Percentiles rank a stretch among this genome's conserved stretches.
Evolutionary conservation across 2,113 vertebrate species (phyloP).

Genomic region (Odocoileus hemionus): DNA sequence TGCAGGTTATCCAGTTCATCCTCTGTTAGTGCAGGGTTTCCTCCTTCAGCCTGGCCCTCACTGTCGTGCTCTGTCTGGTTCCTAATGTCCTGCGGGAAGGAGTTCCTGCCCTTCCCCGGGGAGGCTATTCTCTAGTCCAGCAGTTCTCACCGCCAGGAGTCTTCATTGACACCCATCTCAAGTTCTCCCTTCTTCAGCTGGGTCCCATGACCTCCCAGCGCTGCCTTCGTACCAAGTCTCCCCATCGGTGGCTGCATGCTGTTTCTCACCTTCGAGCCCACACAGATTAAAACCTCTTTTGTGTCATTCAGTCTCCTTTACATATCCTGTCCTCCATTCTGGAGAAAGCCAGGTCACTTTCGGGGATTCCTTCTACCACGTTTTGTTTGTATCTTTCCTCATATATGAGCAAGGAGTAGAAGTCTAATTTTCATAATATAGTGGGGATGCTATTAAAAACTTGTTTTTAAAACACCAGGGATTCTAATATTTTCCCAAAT

Average conservation of each 20-base stretch:
- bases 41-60: background rate
- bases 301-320: background rate
- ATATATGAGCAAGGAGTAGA: background rate
- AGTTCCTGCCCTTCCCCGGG: slow-evolving; percentile 35
- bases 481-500: background rate
- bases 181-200: slow-evolving; percentile 40
- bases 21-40: slow-evolving; percentile 41
- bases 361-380: background rate
- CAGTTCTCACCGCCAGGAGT: slow-evolving; percentile 46
- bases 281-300: background rate
- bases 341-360: background rate
- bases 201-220: slow-evolving; percentile 24
- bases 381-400: background rate
- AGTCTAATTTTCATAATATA: background rate
- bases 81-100: slow-evolving; percentile 17
- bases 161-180: slow-evolving; percentile 58
- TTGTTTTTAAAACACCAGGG: background rate
- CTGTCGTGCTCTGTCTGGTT: background rate
- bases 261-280: background rate
- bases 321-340: background rate
- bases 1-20: slow-evolving; percentile 46
- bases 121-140: background rate
- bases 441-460: background rate
- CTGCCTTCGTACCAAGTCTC: background rate
- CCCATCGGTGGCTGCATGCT: background rate